Evolutionary conservation across 2,797 vertebrate genomes (phyloP), one percentile per base, ranked within the genome.

Genomic region (Scarus forsteni): DNA sequence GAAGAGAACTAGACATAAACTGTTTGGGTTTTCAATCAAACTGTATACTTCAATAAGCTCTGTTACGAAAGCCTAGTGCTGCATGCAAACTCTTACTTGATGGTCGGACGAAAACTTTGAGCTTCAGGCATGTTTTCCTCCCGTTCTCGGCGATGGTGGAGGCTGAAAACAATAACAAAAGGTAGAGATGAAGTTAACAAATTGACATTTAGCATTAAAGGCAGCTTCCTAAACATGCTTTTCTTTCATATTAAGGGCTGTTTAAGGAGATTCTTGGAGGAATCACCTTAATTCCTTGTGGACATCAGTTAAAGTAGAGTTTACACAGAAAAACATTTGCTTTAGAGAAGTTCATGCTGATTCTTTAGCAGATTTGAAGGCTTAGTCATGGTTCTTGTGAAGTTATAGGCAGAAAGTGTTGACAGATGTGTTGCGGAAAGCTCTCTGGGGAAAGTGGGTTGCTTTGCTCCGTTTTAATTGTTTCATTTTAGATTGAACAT

Each of bases 91-190:
- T 96, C 98, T 97, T 96, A 99, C 98, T 99, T 96, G 97, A 95
- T 92, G 97, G 96, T 92, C 97, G 96, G 88, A 99, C 98, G 83
- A 97, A 98, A 89, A 99, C 98, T 92, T 96, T 99, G 80, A 99
- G 97, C 93, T 99, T 99, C 93, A 99, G 94, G 91, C 98, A 99
- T 74, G 96, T 96, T 91, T 95, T 96, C 86, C 95, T 97, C 92
- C 97, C 97, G 5, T 97, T 97, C 87, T 97, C 96, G 61, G 97
- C 96, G 59, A 99, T 96, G 1, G 96, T 97, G 88, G 98, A 99
- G 58, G 98, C 98, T 99, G 92, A 19, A 92, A 90, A 70, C 69
- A 73, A 58, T 1, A 16, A 63, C 12, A 65, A 6, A 71, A 18
- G 66, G 44, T 57, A 57, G 40, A 77, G 35, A 53, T n/a, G 10